Base-by-base conservation (phyloP, 2,888 invertebrate genomes). In the Lepidochrysops patricia region DNA sequence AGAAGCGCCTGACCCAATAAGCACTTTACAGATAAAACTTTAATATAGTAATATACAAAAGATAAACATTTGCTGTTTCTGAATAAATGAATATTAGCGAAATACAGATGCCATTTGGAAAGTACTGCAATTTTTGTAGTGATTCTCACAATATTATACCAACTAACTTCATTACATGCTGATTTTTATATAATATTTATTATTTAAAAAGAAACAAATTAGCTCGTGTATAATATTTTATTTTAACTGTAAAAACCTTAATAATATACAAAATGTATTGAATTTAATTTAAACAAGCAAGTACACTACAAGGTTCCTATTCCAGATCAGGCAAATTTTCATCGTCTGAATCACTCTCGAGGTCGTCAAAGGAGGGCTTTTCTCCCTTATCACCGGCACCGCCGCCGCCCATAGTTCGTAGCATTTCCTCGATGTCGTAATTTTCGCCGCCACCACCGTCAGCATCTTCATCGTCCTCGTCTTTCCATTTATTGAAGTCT, bases 401-500 rank as follows among this genome's bases (percentile, higher is more conserved):
- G 29, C 74, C 76, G 52, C 92, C 93, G 61, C 93, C 93, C 93
- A 95, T 94, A 67, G 93, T 91, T 68, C 91, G 90, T 88, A 95
- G 92, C 93, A 95, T 93, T 85, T 94, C 93, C 76, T 92, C 92
- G 63, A 93, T 85, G 74, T 93, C 92, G 57, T 88, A 88, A 58
- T 85, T 67, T 61, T 72, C 87, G 60, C 75, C 87, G 60, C 75
- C 79, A 56, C 67, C 77, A 61, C 79, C 92, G 68, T 96, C 97
- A 66, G 94, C 95, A n/a, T 95, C 95, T 60, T 95, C 96, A 64
- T 98, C 98, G 74, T 97, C 97, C 84, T 99, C 98, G 88, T 98
- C 98, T 86, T 93, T 94, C 98, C 98, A 99, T 89, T 98, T 98
- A 79, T 97, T 96, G 81, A 99, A 99, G 80, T 99, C 98, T 72